These are phyloP conservation scores for Orchestes rusci DNA, from an alignment of 2,888 invertebrate genomes.

Conservation along the genomic window DNA sequence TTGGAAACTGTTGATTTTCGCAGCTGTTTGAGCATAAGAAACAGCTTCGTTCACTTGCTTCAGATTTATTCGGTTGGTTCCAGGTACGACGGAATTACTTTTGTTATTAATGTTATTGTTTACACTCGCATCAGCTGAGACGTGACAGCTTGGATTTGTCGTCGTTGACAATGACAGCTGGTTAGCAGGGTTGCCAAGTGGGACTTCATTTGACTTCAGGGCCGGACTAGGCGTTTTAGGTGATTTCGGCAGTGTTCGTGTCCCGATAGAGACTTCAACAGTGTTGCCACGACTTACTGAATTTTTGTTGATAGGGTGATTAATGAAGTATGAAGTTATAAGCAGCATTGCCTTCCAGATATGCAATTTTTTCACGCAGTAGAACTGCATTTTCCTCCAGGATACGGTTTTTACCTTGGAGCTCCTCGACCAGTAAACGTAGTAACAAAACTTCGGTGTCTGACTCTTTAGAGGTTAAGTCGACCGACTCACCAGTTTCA, in stretches of 20 bases:
- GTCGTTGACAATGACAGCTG: background rate
- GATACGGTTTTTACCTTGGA: constrained; percentile 9
- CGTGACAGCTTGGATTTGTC: background rate
- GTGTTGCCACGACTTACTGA: background rate
- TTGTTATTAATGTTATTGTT: constrained; percentile 3
- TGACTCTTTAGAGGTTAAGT: constrained; percentile 10
- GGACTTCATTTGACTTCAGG: background rate
- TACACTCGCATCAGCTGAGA: background rate
- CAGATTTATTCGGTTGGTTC: too few relatives aligned
- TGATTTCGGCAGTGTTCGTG: background rate
- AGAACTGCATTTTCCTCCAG: constrained; percentile 9
- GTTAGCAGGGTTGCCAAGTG: background rate
- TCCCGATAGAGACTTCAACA: background rate
- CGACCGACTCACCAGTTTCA: constrained; percentile 2
- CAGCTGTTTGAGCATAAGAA: background rate
- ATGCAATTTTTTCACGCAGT: constrained; percentile 6
- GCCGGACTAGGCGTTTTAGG: background rate
- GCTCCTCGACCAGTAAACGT: constrained; percentile 4
- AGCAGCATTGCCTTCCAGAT: constrained; percentile 8
- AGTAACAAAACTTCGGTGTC: constrained; percentile 3
- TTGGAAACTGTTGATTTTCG: background rate
- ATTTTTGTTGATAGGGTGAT: background rate
- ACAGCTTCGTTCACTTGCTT: constrained; percentile 6
- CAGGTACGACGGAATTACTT: too few relatives aligned
- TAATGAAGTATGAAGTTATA: background rate